Conservation (phyloP, 1,140 invertebrate genomes). For the Pollicipes pollicipes region DNA sequence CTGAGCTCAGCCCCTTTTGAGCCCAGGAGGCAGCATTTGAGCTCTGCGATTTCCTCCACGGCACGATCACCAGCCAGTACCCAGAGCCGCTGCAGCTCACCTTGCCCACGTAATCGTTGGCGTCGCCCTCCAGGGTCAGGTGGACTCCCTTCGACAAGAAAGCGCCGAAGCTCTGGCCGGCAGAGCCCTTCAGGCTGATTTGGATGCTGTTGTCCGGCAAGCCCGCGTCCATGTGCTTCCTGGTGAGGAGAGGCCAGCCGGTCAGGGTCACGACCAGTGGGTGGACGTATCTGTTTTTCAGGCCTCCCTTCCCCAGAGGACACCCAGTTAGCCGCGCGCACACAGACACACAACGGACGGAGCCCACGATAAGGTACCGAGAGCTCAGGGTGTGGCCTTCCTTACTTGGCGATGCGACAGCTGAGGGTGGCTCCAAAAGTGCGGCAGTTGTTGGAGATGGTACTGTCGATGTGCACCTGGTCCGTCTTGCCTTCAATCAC, state of each 20-base stretch:
- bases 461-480: constrained; percentile 52
- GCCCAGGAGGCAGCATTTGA: no score
- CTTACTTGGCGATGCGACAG: constrained; percentile 80
- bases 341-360: no score
- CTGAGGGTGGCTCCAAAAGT: constrained; percentile 85
- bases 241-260: constrained; percentile 27
- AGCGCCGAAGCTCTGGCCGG: constrained; percentile 98
- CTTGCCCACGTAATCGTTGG: constrained; percentile 96
- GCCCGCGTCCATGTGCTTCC: constrained; percentile 73
- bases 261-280: no score
- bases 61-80: no score
- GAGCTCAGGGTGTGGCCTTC: no score
- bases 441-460: constrained; percentile 76
- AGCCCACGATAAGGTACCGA: no score
- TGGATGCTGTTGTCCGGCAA: constrained; percentile 65
- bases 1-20: no score
- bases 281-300: no score
- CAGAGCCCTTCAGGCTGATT: constrained; percentile 73
- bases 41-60: no score
- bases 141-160: constrained; percentile 80
- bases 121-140: constrained; percentile 85
- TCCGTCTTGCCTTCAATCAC: constrained; percentile 53
- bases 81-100: no score
- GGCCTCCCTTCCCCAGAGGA: no score
- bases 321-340: no score